Base-by-base conservation (phyloP, 37 sponge, comb jelly and placozoan genomes). In the Spongia lamella region DNA sequence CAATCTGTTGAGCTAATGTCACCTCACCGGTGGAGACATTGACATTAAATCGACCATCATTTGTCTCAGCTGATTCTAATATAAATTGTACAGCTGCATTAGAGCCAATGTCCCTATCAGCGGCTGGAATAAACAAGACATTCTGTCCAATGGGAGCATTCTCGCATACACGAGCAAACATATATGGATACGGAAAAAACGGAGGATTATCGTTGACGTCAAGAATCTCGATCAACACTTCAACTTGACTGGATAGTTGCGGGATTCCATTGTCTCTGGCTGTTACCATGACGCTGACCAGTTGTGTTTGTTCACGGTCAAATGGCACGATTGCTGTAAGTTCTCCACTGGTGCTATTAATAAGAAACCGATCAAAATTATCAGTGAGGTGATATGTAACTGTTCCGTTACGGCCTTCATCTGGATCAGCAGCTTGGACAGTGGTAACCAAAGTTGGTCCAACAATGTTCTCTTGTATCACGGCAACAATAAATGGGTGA, bases 191-290 rank as follows among this genome's bases (percentile, higher is more conserved):
- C 6, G 66, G 59, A 35, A 88, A 92, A 32, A 54, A 47, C 2
- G 93, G 93, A 11, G 19, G 5, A 64, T 92, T 92, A 77, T 92
- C 93, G 75, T 92, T 92, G n/a, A 49, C 80, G 63, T 92, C 93
- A 54, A 62, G 58, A 13, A 92, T 76, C 21, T 68, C 63, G 1
- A 92, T 70, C 15, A 54, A 35, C 13, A 92, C 70, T 16, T 39
- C 21, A 19, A 61, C 77, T 6, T 63, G 67, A 26, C 79, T 69
- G 4, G 54, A 66, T 17, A 64, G 82, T 34, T 60, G 68, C 11
- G 77, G 59, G 30, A 4, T 33, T 24, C 84, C 86, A 38, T 65
- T 34, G 63, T 90, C 90, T 13, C 40, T 62, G 14, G 90, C 90
- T 75, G 53, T 47, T 9, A 83, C 82, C 13, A 22, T 38, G 6